A percentile compares a stretch with the other conserved stretches of the same genome.
Evolutionary conservation across 2,888 invertebrate genomes (phyloP).

Genomic region (Callinectes sapidus): DNA sequence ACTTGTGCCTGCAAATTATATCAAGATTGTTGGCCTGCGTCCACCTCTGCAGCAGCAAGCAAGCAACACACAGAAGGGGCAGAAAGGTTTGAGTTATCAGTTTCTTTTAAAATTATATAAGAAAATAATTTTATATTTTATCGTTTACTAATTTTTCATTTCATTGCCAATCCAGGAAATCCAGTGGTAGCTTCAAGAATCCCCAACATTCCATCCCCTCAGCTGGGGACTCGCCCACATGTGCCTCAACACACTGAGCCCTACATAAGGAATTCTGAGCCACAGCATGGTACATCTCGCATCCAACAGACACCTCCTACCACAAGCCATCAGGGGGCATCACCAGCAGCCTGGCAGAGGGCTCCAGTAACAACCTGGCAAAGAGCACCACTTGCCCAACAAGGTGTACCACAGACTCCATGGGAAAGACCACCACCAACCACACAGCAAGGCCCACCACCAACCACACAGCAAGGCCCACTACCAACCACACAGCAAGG

Average conservation of each 20-base stretch:
- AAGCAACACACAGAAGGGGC: background rate
- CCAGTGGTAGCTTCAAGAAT: slow-evolving; percentile 30
- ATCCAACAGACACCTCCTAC: background rate
- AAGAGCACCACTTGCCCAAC: background rate
- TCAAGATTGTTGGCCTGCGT: slow-evolving; percentile 75
- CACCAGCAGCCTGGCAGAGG: slow-evolving; percentile 7
- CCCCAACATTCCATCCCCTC: slow-evolving; percentile 36
- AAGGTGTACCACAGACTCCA: background rate
- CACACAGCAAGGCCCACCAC: background rate
- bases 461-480: background rate
- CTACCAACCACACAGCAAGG: background rate
- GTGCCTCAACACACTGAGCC: background rate
- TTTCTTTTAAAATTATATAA: background rate
- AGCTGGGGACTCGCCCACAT: background rate
- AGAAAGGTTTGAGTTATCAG: slow-evolving; percentile 14
- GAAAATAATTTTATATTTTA: background rate
- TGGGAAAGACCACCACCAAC: background rate
- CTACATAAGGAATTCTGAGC: background rate
- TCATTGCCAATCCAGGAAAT: slow-evolving; percentile 26
- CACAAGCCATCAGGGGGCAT: background rate
- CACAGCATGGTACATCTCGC: background rate
- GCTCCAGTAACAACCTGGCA: slow-evolving; percentile 2
- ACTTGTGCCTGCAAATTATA: slow-evolving; percentile 79
- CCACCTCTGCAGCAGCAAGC: slow-evolving; percentile 1
- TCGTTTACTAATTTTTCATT: background rate